Evolutionary conservation across 2,797 vertebrate species (phyloP).

Genomic region (Lindbergichthys nudifrons): DNA sequence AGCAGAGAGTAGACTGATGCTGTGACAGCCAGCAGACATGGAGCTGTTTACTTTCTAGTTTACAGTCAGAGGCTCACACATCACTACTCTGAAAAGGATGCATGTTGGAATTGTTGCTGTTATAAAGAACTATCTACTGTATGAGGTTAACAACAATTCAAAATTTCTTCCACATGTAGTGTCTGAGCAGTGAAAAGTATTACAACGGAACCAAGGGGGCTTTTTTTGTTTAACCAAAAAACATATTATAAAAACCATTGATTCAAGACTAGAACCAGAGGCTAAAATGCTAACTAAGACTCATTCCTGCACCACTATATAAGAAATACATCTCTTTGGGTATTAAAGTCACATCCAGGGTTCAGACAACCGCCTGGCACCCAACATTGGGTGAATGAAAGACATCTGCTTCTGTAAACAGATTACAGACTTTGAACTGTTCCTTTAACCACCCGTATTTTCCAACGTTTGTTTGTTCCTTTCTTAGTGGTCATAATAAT

Average conservation of each 20-base stretch:
- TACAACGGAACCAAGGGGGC: too few species aligned
- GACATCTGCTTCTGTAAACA: background rate
- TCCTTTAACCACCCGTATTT: background rate
- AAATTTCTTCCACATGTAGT: background rate
- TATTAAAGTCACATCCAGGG: too few species aligned
- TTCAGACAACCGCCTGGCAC: background rate
- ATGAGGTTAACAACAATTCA: background rate
- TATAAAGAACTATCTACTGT: background rate
- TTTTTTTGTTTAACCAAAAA: too few species aligned
- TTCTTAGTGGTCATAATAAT: background rate
- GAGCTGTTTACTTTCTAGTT: background rate
- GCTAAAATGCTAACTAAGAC: too few species aligned
- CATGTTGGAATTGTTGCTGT: background rate
- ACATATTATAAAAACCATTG: too few species aligned
- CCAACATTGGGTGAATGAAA: background rate
- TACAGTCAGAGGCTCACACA: background rate
- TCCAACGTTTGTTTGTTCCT: background rate
- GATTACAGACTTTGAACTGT: background rate
- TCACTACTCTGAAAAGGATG: background rate
- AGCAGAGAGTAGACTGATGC: background rate
- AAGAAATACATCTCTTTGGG: too few species aligned
- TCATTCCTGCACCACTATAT: too few species aligned
- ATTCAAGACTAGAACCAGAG: too few species aligned
- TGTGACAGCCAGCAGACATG: conserved; percentile 23
- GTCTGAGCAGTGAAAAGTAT: background rate